Evolutionary conservation across 2,888 invertebrate genomes (phyloP), one percentile per base, ranked within the genome.

Genomic region (Drosophila atroscutellata): DNA sequence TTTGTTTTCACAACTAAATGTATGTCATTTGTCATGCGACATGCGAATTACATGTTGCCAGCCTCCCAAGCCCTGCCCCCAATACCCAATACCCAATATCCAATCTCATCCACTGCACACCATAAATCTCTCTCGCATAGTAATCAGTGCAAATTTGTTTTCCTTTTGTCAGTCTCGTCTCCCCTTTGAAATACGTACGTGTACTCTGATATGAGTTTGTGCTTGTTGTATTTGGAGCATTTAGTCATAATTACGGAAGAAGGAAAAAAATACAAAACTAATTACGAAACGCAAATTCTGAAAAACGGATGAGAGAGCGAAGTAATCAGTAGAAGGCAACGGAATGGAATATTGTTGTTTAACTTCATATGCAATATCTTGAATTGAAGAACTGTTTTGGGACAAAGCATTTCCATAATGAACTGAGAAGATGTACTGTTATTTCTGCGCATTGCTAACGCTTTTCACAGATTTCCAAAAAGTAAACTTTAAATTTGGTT

Each of bases 91-190:
- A 2, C 2, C 30, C 6, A 18, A 49, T 18, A 18, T n/a, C 7
- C n/a, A 39, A 7, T 32, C 24, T 18, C 15, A 34, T 11, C 45
- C 32, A 15, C 24, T 28, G 24, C 18, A 1, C 7, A 18, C 28
- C 68, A 67, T 68, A 66, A 42, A 34, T 32, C 71, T 34, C 20
- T 36, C 32, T 36, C 34, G 36, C 39, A 68, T 47, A 45, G 57
- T 54, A 77, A 77, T 77, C 78, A 80, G 72, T 57, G 69, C 54
- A 67, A 67, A 78, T 76, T 80, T 72, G 72, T 80, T 66, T 78
- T 68, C 62, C 56, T 47, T 71, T 74, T 70, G 63, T 55, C 66
- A 79, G 61, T 30, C 58, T 50, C 54, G 26, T 58, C 37, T 34
- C 39, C 45, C 45, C 72, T 34, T 24, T 18, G 49, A 34, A 36